Conservation (phyloP, 2,797 vertebrate genomes). For the Mallotus villosus region DNA sequence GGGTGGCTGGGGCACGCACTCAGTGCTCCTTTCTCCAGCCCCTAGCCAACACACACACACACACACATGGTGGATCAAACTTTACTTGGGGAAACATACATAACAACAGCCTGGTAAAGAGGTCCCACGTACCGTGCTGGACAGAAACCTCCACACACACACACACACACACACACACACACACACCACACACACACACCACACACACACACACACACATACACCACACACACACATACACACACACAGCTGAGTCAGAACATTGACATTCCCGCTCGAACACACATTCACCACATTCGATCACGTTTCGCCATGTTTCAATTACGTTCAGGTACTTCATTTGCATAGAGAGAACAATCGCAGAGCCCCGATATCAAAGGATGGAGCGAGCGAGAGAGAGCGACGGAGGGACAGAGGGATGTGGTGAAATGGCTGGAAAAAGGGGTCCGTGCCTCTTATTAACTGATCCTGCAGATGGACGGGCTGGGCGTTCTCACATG, state of each 20-base stretch:
- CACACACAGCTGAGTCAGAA: slow-evolving; percentile 40
- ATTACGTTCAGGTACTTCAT: slow-evolving; percentile 40
- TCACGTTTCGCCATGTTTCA: slow-evolving; percentile 7
- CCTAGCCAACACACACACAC: slow-evolving; percentile 19
- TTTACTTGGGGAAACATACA: background rate
- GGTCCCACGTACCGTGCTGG: too few relatives aligned
- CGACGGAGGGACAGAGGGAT: slow-evolving; percentile 29
- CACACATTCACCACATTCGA: slow-evolving; percentile 38
- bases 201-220: too few relatives aligned
- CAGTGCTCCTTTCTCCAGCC: slow-evolving; percentile 39
- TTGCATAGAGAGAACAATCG: slow-evolving; percentile 58
- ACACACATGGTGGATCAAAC: slow-evolving; percentile 18
- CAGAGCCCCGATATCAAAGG: slow-evolving; percentile 62
- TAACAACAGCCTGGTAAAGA: too few relatives aligned
- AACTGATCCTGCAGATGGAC: slow-evolving; percentile 80
- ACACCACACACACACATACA: slow-evolving; percentile 19
- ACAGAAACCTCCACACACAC: too few relatives aligned
- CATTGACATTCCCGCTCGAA: slow-evolving; percentile 61
- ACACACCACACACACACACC: slow-evolving; percentile 14
- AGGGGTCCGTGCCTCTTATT: slow-evolving; percentile 69
- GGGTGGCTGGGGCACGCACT: slow-evolving; percentile 45
- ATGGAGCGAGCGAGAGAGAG: slow-evolving; percentile 37
- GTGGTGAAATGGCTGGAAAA: slow-evolving; percentile 36
- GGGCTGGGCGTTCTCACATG: slow-evolving; percentile 78
- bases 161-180: slow-evolving; percentile 17